Conservation (phyloP, 2,888 invertebrate genomes). For the Pachydiplax longipennis region DNA sequence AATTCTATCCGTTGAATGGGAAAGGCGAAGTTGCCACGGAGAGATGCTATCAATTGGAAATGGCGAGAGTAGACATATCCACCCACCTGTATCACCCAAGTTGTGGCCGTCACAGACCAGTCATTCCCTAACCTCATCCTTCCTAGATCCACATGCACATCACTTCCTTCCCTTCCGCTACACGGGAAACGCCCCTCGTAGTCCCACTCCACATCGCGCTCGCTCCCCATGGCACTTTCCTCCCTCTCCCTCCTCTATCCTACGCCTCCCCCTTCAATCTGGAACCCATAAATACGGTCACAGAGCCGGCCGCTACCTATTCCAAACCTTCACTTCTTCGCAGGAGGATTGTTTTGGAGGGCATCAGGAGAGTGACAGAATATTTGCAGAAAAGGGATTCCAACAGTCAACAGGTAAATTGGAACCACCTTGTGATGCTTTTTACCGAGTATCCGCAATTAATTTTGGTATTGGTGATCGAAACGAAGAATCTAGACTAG, state of each 20-base stretch:
- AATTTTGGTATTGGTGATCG: too few relatives aligned
- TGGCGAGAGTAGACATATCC: too few relatives aligned
- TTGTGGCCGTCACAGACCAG: slow-evolving; percentile 20
- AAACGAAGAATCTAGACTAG: too few relatives aligned
- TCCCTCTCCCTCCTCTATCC: background rate
- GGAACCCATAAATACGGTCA: slow-evolving; percentile 34
- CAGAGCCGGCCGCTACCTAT: background rate
- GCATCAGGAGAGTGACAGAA: background rate
- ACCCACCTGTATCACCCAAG: background rate
- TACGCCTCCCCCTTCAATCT: background rate
- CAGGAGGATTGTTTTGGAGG: background rate
- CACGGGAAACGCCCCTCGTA: too few relatives aligned
- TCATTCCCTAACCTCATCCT: too few relatives aligned
- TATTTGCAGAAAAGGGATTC: too few relatives aligned
- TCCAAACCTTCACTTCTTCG: background rate
- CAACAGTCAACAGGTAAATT: too few relatives aligned
- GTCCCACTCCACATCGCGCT: too few relatives aligned
- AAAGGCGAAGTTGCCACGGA: background rate
- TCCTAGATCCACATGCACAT: too few relatives aligned
- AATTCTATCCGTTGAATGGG: background rate
- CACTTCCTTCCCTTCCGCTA: background rate
- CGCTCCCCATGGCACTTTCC: background rate
- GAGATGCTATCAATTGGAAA: too few relatives aligned
- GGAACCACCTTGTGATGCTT: too few relatives aligned
- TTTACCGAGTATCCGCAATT: too few relatives aligned